Conservation (phyloP, 2,888 invertebrate genomes). For the Alitta virens region DNA sequence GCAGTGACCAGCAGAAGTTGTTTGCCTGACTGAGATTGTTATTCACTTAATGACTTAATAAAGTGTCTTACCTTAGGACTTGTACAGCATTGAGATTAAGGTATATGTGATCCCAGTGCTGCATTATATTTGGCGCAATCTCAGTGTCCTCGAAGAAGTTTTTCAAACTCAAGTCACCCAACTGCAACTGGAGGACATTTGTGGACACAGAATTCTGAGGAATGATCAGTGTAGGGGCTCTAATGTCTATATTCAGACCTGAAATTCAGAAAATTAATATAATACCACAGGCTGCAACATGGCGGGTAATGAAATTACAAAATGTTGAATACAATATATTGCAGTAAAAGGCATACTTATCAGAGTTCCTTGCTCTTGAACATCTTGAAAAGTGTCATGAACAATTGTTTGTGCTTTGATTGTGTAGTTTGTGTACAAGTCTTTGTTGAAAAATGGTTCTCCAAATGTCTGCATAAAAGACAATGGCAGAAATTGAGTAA, state of each 20-base stretch:
- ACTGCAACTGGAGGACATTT: slow-evolving; percentile 72
- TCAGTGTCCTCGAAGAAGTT: slow-evolving; percentile 71
- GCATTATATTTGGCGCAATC: slow-evolving; percentile 32
- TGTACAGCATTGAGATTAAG: slow-evolving; percentile 66
- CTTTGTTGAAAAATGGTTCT: slow-evolving; percentile 53
- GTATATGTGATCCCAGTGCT: slow-evolving; percentile 51
- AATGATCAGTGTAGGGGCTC: slow-evolving; percentile 72
- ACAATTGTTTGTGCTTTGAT: slow-evolving; percentile 28
- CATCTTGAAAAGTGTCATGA: slow-evolving; percentile 32
- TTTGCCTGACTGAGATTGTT: too few species aligned
- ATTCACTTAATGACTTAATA: too few species aligned
- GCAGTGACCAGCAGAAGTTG: too few species aligned
- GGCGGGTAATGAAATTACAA: too few species aligned
- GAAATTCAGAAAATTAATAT: too few species aligned
- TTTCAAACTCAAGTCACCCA: slow-evolving; percentile 74
- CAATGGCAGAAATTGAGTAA: too few species aligned
- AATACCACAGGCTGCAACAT: too few species aligned
- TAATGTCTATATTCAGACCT: slow-evolving; percentile 66
- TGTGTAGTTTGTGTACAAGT: slow-evolving; percentile 43
- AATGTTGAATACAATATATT: too few species aligned
- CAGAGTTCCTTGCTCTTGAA: slow-evolving; percentile 43
- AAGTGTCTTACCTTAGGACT: slow-evolving; percentile 57
- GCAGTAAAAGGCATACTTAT: slow-evolving; percentile 59
- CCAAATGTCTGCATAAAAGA: slow-evolving; percentile 52
- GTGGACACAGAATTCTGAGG: slow-evolving; percentile 79